phyloP scores from a whole-genome alignment of 1,140 invertebrate genomes.

The Hycleus phaleratus region DNA sequence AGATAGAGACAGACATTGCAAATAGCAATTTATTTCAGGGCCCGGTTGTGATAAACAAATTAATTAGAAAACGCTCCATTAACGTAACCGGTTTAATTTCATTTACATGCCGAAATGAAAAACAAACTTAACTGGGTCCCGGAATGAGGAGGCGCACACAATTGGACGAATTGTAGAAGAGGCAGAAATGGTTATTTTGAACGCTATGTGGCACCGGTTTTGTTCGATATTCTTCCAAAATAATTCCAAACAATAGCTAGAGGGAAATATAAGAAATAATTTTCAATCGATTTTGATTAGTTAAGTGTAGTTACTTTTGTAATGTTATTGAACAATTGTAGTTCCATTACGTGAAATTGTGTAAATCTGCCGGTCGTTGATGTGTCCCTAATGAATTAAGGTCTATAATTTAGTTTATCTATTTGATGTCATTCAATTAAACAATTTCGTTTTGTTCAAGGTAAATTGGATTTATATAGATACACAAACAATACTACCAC shows the following conservation, averaged over 20 bases:
- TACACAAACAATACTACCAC: neutral
- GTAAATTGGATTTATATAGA: constrained; percentile 14
- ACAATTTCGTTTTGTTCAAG: constrained; percentile 18
- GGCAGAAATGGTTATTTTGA: no score
- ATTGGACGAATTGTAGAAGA: no score
- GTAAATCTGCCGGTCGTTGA: constrained; percentile 31
- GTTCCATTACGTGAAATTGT: constrained; percentile 36
- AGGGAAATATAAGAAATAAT: constrained; percentile 31
- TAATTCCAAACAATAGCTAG: neutral
- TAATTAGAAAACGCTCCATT: constrained; percentile 16
- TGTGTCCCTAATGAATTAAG: constrained; percentile 36
- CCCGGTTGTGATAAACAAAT: constrained; percentile 10
- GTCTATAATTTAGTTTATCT: constrained; percentile 30
- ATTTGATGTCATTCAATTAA: constrained; percentile 20
- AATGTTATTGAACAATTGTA: constrained; percentile 38
- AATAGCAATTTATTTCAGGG: constrained; percentile 11
- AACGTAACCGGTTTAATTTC: constrained; percentile 16
- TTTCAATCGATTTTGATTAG: constrained; percentile 37
- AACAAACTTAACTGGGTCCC: constrained; percentile 12
- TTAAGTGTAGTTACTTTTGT: constrained; percentile 38
- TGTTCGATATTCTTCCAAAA: no score
- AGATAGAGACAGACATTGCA: constrained; percentile 6
- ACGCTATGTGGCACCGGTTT: constrained; percentile 16
- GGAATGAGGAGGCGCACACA: constrained; percentile 2
- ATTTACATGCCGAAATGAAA: constrained; percentile 16